Evolutionary conservation across 2,888 invertebrate genomes (phyloP), one percentile per base, ranked within the genome.

Genomic region (Acleris sparsana): DNA sequence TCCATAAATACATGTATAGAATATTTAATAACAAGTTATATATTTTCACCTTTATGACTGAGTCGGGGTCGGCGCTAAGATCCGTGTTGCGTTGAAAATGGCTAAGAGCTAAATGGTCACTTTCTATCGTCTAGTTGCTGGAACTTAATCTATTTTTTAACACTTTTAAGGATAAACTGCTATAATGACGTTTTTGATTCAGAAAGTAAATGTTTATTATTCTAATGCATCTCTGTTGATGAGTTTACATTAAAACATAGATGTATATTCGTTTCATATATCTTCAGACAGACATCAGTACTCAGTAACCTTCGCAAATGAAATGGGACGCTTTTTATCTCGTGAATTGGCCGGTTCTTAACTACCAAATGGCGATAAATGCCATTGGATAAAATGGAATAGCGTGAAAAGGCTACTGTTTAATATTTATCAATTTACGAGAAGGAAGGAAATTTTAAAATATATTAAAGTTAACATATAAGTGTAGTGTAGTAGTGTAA

Each of bases 21-120:
- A 64, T 59, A 61, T 68, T 64, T 63, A 71, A 72, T 70, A 67
- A 52, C 64, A 57, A 46, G 46, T 58, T 53, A 44, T 46, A 62
- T 68, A 66, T 75, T 76, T 75, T 77, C 75, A 75, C 75, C 75
- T 76, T 75, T 60, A 59, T 65, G 25, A 13, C 39, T 39, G 13
- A 3, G 33, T 39, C 29, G 46, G 33, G 62, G 63, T 63, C 63
- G 39, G 17, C 59, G 25, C 7, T 11, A 57, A 44, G 56, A 52
- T 60, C 65, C 55, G 55, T 29, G 49, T 56, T 16, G 17, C 17
- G 49, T 48, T 51, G 39, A 39, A 17, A 52, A 55, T 53, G 18
- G 4, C 43, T 22, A 18, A 46, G 46, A 16, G 33, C 33, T 18
- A 18, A 48, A 59, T 44, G 67, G 71, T 72, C 72, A 73, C 77